A percentile compares a stretch with the other conserved stretches of the same genome.
Evolutionary conservation across 2,113 vertebrate genomes (phyloP).

Genomic region (Clarias batrachus): DNA sequence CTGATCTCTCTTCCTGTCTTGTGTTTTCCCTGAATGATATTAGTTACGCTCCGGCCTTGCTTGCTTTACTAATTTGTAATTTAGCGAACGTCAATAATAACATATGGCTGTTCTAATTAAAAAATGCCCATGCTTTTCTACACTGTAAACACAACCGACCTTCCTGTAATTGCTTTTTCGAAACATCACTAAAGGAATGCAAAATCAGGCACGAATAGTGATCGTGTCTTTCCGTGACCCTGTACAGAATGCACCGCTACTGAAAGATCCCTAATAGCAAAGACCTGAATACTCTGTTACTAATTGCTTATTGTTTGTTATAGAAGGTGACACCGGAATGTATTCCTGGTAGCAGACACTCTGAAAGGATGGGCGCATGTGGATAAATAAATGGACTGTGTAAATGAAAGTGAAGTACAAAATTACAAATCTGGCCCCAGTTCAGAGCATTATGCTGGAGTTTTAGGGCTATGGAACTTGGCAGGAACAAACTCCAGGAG

Average conservation of each 20-base stretch:
- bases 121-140: constrained; percentile 68
- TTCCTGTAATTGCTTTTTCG: constrained; percentile 78
- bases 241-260: not conserved
- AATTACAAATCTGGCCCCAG: not conserved
- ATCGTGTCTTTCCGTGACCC: not conserved
- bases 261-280: not conserved
- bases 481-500: constrained; percentile 3
- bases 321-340: not conserved
- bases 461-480: not conserved
- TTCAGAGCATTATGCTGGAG: not conserved
- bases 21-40: constrained; percentile 48
- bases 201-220: constrained; percentile 57
- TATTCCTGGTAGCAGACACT: not conserved
- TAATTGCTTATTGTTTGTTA: not conserved
- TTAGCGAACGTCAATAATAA: constrained; percentile 76
- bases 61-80: constrained; percentile 72
- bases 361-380: not conserved
- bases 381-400: not conserved
- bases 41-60: constrained; percentile 70
- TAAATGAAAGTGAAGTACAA: not conserved
- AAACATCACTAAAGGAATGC: constrained; percentile 67
- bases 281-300: not conserved
- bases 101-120: constrained; percentile 78
- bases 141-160: constrained; percentile 79
- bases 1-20: constrained; percentile 44